phyloP scores from a whole-genome alignment of 2,888 invertebrate species.

The Cephus nigrinus region DNA sequence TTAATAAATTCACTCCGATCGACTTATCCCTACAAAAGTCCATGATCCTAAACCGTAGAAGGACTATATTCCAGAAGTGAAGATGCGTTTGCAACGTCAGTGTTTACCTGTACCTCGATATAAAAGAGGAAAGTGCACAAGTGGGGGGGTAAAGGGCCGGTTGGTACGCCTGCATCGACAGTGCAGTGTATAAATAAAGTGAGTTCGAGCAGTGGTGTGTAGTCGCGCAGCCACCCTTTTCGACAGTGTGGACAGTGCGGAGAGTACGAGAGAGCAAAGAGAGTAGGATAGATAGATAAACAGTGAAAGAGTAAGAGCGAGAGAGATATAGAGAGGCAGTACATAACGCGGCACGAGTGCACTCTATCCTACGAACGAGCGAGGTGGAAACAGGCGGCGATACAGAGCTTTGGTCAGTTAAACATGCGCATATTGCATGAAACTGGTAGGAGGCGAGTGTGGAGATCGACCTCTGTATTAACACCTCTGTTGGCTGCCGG shows the following conservation, averaged over 20 bases:
- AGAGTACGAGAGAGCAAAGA: background rate
- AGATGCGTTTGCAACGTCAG: background rate
- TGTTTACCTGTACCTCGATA: background rate
- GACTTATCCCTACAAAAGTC: background rate
- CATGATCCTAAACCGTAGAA: background rate
- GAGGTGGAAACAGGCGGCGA: constrained; percentile 41
- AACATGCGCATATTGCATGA: constrained; percentile 67
- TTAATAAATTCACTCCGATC: background rate
- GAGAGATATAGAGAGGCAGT: background rate
- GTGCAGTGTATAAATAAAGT: constrained; percentile 48
- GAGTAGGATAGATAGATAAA: background rate
- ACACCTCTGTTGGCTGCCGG: constrained; percentile 50
- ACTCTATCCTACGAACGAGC: constrained; percentile 30
- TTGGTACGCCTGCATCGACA: constrained; percentile 25
- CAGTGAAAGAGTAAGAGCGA: background rate
- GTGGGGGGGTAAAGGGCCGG: constrained; percentile 5
- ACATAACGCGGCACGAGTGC: constrained; percentile 29
- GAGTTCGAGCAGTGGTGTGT: constrained; percentile 7
- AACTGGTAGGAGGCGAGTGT: constrained; percentile 60
- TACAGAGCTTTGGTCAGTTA: constrained; percentile 63
- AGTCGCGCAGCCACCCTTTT: background rate
- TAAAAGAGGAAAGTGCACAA: constrained; percentile 14
- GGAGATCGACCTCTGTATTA: constrained; percentile 65
- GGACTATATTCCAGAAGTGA: background rate
- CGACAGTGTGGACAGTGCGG: background rate